phyloP scores from a whole-genome alignment of 1,140 invertebrate species.

The Muscidifurax raptorellus region DNA sequence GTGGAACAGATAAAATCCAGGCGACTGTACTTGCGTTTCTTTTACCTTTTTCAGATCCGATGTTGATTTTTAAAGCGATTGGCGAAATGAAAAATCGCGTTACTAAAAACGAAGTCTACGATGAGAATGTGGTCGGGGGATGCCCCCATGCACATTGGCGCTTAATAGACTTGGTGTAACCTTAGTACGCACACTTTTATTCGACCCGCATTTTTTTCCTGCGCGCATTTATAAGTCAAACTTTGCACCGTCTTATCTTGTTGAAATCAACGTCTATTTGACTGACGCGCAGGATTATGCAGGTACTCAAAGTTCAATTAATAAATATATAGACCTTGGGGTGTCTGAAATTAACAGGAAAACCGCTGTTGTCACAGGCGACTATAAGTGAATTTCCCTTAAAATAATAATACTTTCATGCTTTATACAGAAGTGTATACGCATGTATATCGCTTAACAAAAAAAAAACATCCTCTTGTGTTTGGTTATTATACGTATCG shows the following conservation, averaged over 20 bases:
- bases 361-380: background rate
- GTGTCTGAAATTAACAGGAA: no score
- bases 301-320: background rate
- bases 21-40: background rate
- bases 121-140: background rate
- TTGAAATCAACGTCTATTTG: background rate
- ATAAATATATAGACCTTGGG: background rate
- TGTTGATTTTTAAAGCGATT: background rate
- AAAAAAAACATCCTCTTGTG: no score
- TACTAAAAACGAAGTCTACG: background rate
- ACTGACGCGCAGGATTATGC: background rate
- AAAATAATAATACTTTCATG: no score
- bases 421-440: no score
- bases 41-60: background rate
- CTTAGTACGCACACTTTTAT: background rate
- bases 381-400: no score
- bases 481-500: no score
- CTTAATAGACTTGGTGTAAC: background rate
- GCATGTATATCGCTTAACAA: no score
- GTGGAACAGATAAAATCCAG: background rate
- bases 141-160: background rate
- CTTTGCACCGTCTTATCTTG: background rate
- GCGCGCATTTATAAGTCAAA: background rate
- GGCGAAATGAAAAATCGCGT: background rate
- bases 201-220: background rate